Conservation (phyloP, 2,797 vertebrate genomes). For the Chromobotia macracanthus region DNA sequence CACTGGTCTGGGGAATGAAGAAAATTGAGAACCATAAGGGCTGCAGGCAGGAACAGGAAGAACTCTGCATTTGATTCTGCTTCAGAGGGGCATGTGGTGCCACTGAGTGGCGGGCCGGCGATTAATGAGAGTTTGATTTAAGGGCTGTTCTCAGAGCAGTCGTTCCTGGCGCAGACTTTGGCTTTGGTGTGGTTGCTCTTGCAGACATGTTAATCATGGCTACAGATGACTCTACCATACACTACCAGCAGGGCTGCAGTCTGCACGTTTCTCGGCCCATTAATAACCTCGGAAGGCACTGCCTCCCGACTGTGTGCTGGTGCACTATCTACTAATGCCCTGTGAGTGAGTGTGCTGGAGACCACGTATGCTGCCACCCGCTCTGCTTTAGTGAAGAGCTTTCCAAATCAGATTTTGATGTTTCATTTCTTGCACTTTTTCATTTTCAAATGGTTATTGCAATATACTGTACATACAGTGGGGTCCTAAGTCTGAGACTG, state of each 20-base stretch:
- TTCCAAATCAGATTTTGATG: conserved; percentile 33
- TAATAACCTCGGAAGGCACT: conserved; percentile 54
- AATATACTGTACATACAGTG: neutral
- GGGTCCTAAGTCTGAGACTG: no score
- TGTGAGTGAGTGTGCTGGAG: conserved; percentile 1
- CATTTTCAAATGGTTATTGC: conserved; percentile 1
- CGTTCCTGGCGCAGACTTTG: conserved; percentile 32
- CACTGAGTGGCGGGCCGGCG: conserved; percentile 48
- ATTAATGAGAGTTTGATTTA: conserved; percentile 65
- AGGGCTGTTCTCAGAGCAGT: conserved; percentile 58
- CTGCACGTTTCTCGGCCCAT: conserved; percentile 53
- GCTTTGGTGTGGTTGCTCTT: conserved; percentile 62
- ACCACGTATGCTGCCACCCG: conserved; percentile 1
- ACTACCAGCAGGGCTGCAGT: conserved; percentile 53
- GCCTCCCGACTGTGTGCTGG: conserved; percentile 12
- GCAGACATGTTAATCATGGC: conserved; percentile 62
- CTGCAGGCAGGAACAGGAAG: conserved; percentile 23
- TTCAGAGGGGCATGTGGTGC: conserved; percentile 49
- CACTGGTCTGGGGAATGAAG: conserved; percentile 30
- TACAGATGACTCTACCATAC: conserved; percentile 62
- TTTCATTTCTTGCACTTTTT: conserved; percentile 4
- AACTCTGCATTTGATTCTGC: conserved; percentile 49
- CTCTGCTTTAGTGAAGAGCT: conserved; percentile 6
- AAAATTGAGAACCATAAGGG: conserved; percentile 48
- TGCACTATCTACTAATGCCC: conserved; percentile 39